These are phyloP conservation scores for Rhabditoides inermis DNA, from an alignment of 2,888 invertebrate species.

Conservation along the genomic window DNA sequence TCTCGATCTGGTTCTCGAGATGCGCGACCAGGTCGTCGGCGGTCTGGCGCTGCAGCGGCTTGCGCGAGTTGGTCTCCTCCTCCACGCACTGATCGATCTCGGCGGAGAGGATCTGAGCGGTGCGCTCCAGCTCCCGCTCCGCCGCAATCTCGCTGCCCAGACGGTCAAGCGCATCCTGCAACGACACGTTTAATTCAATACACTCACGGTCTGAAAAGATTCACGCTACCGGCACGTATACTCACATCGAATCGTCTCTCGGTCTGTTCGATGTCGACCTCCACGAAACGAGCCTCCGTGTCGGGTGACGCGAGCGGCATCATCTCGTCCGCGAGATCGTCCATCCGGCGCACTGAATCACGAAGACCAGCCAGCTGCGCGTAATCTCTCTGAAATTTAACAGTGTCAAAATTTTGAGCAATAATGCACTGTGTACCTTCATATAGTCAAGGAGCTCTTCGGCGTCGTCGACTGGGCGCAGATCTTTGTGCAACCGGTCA, in stretches of 20 bases:
- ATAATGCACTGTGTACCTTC: too few relatives aligned
- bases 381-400: too few relatives aligned
- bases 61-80: conserved; percentile 23
- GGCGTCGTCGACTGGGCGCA: conserved; percentile 13
- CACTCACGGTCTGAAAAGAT: too few relatives aligned
- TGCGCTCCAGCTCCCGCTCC: conserved; percentile 27
- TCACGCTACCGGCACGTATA: too few relatives aligned
- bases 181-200: too few relatives aligned
- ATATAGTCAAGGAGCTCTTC: conserved; percentile 13
- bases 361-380: too few relatives aligned
- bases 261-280: conserved; percentile 36
- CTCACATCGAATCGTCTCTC: conserved; percentile 31
- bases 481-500: conserved; percentile 15
- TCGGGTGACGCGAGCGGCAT: conserved; percentile 29
- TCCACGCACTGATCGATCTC: conserved; percentile 25
- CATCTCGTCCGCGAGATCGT: conserved; percentile 17
- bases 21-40: conserved; percentile 29
- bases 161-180: conserved; percentile 28
- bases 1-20: conserved; percentile 28
- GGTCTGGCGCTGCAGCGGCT: too few relatives aligned
- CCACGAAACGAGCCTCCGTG: conserved; percentile 39
- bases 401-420: too few relatives aligned
- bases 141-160: conserved; percentile 24
- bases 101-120: conserved; percentile 21
- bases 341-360: too few relatives aligned